phyloP scores from a whole-genome alignment of 2,888 invertebrate species.

The Brachynemurus nebulosus region DNA sequence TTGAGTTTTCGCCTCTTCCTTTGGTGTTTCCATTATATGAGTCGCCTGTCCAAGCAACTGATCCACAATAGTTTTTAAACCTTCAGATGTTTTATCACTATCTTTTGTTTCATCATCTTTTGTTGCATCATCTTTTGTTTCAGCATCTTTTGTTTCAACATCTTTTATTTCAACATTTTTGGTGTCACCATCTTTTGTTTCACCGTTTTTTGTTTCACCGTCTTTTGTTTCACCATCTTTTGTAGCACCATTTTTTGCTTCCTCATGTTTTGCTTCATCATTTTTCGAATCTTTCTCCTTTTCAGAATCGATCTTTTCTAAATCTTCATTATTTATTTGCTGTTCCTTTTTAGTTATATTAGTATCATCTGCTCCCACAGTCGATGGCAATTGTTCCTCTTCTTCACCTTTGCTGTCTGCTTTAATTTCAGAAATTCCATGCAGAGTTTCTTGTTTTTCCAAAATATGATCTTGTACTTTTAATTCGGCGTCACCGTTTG shows the following conservation, averaged over 20 bases:
- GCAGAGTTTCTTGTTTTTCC: background rate
- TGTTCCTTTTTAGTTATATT: conserved; percentile 1
- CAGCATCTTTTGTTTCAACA: conserved; percentile 7
- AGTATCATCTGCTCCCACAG: conserved; percentile 7
- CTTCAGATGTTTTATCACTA: too few relatives aligned
- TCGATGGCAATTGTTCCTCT: too few relatives aligned
- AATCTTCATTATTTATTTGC: conserved; percentile 5
- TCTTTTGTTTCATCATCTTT: conserved; percentile 21
- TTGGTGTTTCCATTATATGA: too few relatives aligned
- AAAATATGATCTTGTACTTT: background rate
- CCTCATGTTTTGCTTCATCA: conserved; percentile 6
- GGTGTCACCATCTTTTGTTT: conserved; percentile 12
- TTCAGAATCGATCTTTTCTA: conserved; percentile 6
- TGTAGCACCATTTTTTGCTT: conserved; percentile 12
- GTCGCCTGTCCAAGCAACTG: too few relatives aligned
- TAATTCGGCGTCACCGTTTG: too few relatives aligned
- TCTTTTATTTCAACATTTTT: conserved; percentile 9
- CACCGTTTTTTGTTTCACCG: conserved; percentile 9
- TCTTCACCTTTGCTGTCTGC: too few relatives aligned
- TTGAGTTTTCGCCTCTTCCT: conserved; percentile 8
- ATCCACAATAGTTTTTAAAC: too few relatives aligned
- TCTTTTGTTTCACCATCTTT: conserved; percentile 8
- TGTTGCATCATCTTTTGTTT: conserved; percentile 26
- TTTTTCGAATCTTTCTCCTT: conserved; percentile 9
- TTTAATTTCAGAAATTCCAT: background rate